A percentile compares a stretch with the other conserved stretches of the same genome.
Conservation (phyloP, 2,113 vertebrate species). For the Litocranius walleri region DNA sequence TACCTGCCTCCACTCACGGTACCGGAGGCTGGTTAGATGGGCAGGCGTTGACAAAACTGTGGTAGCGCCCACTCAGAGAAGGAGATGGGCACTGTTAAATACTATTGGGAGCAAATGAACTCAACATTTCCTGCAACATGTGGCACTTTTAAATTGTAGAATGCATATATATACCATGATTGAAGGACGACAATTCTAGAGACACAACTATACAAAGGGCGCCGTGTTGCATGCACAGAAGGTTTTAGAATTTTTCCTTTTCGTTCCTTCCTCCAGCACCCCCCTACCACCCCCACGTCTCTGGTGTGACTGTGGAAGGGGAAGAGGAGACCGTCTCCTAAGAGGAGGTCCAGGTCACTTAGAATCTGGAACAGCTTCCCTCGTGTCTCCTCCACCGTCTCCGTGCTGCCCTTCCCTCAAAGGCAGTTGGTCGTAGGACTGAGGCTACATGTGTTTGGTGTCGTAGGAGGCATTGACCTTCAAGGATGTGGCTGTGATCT, state of each 20-base stretch:
- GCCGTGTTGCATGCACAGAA: rapidly evolving
- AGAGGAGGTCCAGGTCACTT: not conserved
- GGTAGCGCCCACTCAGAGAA: not conserved
- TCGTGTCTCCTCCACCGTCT: rapidly evolving
- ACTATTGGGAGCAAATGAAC: not conserved
- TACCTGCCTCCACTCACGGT: not conserved
- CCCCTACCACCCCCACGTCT: rapidly evolving
- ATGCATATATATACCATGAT: not conserved
- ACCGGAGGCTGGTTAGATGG: not conserved
- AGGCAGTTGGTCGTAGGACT: rapidly evolving
- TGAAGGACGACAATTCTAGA: not conserved
- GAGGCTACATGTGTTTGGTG: not conserved
- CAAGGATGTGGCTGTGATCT: constrained; percentile 56
- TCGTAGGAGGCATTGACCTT: constrained; percentile 53
- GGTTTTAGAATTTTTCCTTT: not conserved
- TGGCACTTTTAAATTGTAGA: not conserved
- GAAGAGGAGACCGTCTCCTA: not conserved
- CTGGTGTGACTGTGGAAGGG: not conserved
- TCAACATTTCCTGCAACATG: not conserved
- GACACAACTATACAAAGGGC: not conserved
- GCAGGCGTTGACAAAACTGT: no score
- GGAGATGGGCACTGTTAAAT: not conserved
- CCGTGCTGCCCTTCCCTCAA: not conserved
- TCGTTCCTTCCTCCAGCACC: not conserved
- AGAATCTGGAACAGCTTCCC: not conserved